Conservation (phyloP, 1,140 invertebrate genomes). For the Drosophila willistoni region DNA sequence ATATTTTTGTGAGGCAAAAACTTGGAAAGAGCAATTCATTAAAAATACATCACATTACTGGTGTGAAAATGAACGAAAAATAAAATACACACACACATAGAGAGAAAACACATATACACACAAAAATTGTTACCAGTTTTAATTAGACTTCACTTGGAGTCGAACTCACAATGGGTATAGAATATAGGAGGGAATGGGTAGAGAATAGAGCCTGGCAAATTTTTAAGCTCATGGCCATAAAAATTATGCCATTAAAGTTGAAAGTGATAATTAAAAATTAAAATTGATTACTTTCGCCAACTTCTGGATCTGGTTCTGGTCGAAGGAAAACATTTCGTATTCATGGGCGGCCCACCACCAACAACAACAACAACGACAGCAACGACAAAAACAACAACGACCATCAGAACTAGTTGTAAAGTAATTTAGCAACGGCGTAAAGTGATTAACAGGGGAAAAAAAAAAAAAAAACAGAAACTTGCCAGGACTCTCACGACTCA, state of each 20-base stretch:
- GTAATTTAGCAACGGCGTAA: conserved; percentile 70
- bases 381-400: conserved; percentile 22
- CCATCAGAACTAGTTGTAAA: conserved; percentile 77
- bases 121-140: not conserved
- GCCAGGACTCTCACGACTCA: conserved; percentile 1
- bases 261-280: conserved; percentile 82
- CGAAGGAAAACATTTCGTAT: conserved; percentile 52
- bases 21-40: conserved; percentile 8
- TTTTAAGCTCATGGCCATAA: conserved; percentile 71
- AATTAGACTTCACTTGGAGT: conserved; percentile 10
- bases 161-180: conserved; percentile 26
- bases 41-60: conserved; percentile 4
- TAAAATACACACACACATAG: not conserved
- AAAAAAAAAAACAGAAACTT: not conserved
- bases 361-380: not conserved
- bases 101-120: not conserved
- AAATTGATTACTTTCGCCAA: conserved; percentile 61
- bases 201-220: conserved; percentile 19
- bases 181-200: not conserved
- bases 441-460: conserved; percentile 65
- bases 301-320: conserved; percentile 26
- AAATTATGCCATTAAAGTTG: conserved; percentile 77
- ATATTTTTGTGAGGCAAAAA: not conserved
- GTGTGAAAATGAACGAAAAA: conserved; percentile 11
- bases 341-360: conserved; percentile 43